Base-by-base conservation (phyloP, 1,140 invertebrate species). In the Penaeus vannamei region DNA sequence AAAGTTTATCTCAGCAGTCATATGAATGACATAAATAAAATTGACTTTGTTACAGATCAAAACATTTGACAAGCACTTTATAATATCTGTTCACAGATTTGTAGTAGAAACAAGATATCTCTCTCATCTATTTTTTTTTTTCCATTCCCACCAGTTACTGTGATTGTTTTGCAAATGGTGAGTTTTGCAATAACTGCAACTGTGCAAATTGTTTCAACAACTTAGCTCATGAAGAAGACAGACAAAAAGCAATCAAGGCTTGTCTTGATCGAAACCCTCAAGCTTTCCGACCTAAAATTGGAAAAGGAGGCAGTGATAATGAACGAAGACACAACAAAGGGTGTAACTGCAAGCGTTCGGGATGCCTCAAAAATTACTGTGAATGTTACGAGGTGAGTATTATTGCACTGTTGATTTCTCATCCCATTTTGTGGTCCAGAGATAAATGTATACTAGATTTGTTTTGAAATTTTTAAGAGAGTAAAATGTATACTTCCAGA, bases 121-220 rank as follows among this genome's bases (percentile, higher is more conserved):
- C 53, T 53, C 53, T 12, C 53, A 10, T 17, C 4, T 17, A 42
- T 32, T 23, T 14, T 19, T n/a, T 29, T 22, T 20, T 86, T 62
- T 29, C 7, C 29, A 14, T 86, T 59, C 22, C 90, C 92, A 93
- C 59, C 92, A 96, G 96, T 92, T 99, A 99, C 93, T 99, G 99
- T 94, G 99, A 99, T 93, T 99, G 99, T 93, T 99, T 99, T 95
- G 98, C 99, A 0, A 99, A 99, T 94, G 99, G 99, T 32, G 98
- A 99, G 94, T 99, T 99, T 93, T 99, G 99, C 94, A 96, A 98
- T 92, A 96, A 97, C 93, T 99, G 99, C 93, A 99, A 99, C 92
- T 99, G 99, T 93, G 97, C 96, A 92, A 99, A 98, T 93, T 99
- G 99, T 93, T 98, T 95, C 90, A 99, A 99, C 92, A 99, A 99